Base-by-base conservation (phyloP, 1,140 invertebrate genomes). In the Drosophila nannoptera region DNA sequence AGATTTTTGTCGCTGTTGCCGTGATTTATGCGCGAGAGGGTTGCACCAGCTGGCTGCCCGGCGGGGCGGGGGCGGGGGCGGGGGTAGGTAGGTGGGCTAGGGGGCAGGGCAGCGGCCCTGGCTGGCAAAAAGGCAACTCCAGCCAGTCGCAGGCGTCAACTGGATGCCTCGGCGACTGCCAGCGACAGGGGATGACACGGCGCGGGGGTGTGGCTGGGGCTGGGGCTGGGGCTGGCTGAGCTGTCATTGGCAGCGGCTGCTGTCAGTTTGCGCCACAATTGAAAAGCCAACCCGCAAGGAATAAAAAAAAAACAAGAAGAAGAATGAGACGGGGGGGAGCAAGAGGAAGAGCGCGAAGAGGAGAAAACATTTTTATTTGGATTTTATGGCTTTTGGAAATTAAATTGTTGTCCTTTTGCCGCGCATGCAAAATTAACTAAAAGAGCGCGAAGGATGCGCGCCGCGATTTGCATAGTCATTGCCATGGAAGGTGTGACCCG, bases 21-120 rank as follows among this genome's bases (percentile, higher is more conserved):
- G 80, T 83, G 80, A 83, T 83, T 83, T 83, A 83, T 83, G 80
- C 62, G 78, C 69, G 70, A 84, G 80, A 84, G 80, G 80, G 80
- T 83, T 83, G 76, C 75, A 76, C 33, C 32, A 14, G 53, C 45
- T 43, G 48, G 12, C 16, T 54, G 54, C 0, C 36, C 2, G 6
- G 40, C 8, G 40, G 5, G 22, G 32, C 40, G 32, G 33, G 32
- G 48, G 40, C 4, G 36, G 53, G 29, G 56, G 16, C 11, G 7
- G 29, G 32, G 7, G n/a, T n/a, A n/a, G n/a, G n/a, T n/a, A n/a
- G n/a, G n/a, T n/a, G n/a, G n/a, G n/a, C n/a, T n/a, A n/a, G 32
- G 33, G 32, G 48, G 40, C 4, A 33, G 53, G 29, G 56, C n/a
- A n/a, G 16, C 11, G 7, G 29, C 22, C 5, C n/a, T 69, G 76